Percentiles rank a stretch among this genome's conserved stretches.
phyloP scores from a whole-genome alignment of 1,140 invertebrate species.

The Ooceraea biroi region DNA sequence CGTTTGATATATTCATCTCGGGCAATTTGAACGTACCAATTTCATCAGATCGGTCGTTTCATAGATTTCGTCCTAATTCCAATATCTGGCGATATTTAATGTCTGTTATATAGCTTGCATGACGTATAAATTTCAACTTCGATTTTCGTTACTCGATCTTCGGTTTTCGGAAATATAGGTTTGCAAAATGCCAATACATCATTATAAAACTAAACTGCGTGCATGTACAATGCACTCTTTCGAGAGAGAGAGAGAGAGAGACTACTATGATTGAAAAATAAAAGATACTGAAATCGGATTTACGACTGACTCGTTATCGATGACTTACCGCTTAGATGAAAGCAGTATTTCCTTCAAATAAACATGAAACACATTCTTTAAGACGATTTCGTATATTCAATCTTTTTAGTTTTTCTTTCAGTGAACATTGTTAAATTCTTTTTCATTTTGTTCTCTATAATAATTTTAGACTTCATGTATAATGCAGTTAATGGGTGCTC shows the following conservation, averaged over 20 bases:
- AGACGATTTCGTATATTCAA: not conserved
- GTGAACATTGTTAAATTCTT: not conserved
- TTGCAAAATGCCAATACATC: not conserved
- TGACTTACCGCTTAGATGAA: not conserved
- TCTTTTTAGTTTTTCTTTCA: not conserved
- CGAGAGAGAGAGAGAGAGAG: too few species aligned
- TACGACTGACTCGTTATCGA: not conserved
- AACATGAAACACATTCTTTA: not conserved
- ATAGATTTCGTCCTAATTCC: slow-evolving; percentile 20
- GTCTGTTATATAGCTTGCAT: not conserved
- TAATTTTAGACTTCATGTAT: not conserved
- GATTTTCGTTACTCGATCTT: slow-evolving; percentile 38
- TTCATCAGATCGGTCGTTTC: slow-evolving; percentile 12
- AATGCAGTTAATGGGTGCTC: not conserved
- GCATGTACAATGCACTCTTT: not conserved
- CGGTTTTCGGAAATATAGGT: not conserved
- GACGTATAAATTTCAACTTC: not conserved
- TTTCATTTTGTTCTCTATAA: not conserved
- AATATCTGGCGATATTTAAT: slow-evolving; percentile 7
- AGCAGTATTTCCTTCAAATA: not conserved
- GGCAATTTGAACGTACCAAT: slow-evolving; percentile 25
- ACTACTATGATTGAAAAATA: not conserved
- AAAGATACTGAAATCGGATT: too few species aligned
- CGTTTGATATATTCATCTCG: slow-evolving; percentile 45
- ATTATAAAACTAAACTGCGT: too few species aligned